Evolutionary conservation across 2,888 invertebrate genomes (phyloP).

Genomic region (Cactoblastis cactorum): DNA sequence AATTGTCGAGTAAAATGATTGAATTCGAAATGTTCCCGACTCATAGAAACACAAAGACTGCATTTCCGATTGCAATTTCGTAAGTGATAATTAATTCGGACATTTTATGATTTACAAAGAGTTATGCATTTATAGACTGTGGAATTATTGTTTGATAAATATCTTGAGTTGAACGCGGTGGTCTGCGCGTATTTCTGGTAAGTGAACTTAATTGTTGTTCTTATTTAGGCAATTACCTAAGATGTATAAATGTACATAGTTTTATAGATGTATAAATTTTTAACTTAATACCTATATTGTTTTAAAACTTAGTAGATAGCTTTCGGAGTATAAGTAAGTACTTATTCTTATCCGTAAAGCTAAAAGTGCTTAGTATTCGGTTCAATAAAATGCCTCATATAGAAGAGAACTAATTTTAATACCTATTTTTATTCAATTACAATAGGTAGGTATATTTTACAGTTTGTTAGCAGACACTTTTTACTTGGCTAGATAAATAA

Average conservation of each 20-base stretch:
- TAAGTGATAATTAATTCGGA: constrained; percentile 14
- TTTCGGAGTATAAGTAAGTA: too few species aligned
- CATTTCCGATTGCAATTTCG: constrained; percentile 22
- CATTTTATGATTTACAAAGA: neutral
- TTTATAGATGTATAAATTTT: too few species aligned
- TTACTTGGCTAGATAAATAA: too few species aligned
- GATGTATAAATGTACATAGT: neutral
- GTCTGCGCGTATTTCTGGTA: constrained; percentile 24
- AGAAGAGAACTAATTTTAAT: too few species aligned
- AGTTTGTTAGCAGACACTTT: too few species aligned
- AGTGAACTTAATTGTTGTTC: constrained; percentile 24
- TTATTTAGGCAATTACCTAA: neutral
- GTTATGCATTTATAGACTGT: constrained; percentile 20
- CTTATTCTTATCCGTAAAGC: too few species aligned
- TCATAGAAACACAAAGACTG: constrained; percentile 25
- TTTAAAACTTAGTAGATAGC: too few species aligned
- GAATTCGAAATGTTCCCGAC: constrained; percentile 25
- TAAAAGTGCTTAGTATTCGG: too few species aligned
- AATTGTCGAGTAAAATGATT: constrained; percentile 18
- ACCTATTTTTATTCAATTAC: too few species aligned
- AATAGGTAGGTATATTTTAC: too few species aligned
- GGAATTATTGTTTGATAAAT: constrained; percentile 21
- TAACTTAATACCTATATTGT: too few species aligned
- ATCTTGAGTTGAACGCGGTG: constrained; percentile 16
- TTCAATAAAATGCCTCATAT: too few species aligned